These are phyloP conservation scores for Ruditapes philippinarum DNA, from an alignment of 1,140 invertebrate genomes.

Conservation along the genomic window DNA sequence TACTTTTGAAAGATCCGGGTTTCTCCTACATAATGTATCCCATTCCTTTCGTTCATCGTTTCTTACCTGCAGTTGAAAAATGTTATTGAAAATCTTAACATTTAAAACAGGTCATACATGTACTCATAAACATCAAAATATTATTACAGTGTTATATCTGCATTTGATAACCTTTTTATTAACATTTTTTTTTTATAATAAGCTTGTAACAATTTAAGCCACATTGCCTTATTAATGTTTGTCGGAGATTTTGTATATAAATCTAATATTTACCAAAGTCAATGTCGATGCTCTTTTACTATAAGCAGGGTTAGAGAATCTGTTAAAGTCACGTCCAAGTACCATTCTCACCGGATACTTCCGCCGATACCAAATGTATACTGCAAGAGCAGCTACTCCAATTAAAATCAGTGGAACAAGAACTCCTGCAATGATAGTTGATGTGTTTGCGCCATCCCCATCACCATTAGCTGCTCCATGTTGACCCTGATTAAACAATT, in stretches of 20 bases:
- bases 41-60: slow-evolving; percentile 63
- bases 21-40: slow-evolving; percentile 10
- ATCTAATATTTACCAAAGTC: slow-evolving; percentile 61
- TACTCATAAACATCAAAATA: no score
- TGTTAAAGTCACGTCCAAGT: slow-evolving; percentile 84
- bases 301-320: slow-evolving; percentile 86
- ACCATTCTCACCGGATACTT: slow-evolving; percentile 85
- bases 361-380: slow-evolving; percentile 80
- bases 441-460: slow-evolving; percentile 12
- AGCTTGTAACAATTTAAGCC: no score
- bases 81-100: no score
- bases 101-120: no score
- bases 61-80: slow-evolving; percentile 44
- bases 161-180: no score
- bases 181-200: no score
- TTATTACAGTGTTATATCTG: no score
- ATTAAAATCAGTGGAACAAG: slow-evolving; percentile 68
- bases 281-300: slow-evolving; percentile 67
- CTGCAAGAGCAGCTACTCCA: slow-evolving; percentile 27
- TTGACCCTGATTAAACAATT: slow-evolving; percentile 34
- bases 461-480: not conserved
- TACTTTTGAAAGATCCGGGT: not conserved
- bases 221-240: no score
- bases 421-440: slow-evolving; percentile 67
- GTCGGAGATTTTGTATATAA: no score